Conservation (phyloP, 2,113 vertebrate species). For the Fregata magnificens region DNA sequence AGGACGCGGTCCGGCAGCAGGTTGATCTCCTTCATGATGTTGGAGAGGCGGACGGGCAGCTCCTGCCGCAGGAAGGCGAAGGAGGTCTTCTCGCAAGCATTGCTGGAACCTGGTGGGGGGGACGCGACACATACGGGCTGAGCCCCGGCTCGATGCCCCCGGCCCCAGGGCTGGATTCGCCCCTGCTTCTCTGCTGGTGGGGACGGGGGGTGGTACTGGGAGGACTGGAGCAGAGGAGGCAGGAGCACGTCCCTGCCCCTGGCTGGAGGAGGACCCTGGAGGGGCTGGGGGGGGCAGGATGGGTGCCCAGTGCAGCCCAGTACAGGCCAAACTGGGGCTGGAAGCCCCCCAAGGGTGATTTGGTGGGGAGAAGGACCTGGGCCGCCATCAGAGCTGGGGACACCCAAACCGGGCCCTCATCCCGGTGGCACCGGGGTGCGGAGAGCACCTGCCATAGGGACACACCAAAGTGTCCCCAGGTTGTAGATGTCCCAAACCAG, state of each 20-base stretch:
- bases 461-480: neutral
- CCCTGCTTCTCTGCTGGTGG: neutral
- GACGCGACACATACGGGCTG: neutral
- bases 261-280: too few species aligned
- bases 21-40: conserved; percentile 99
- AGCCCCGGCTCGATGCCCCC: accelerated
- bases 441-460: neutral
- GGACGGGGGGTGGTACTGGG: neutral
- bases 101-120: conserved; percentile 79
- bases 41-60: conserved; percentile 90
- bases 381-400: neutral
- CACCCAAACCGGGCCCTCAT: neutral
- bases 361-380: neutral
- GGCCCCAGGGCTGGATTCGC: neutral
- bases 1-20: conserved; percentile 87
- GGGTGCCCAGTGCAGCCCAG: neutral
- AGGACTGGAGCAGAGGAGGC: neutral
- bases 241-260: neutral
- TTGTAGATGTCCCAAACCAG: neutral
- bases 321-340: neutral
- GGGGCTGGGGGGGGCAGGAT: neutral
- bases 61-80: conserved; percentile 93
- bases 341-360: neutral
- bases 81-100: conserved; percentile 94
- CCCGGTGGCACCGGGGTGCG: neutral